Percentiles rank a stretch among this genome's conserved stretches.
These are phyloP conservation scores for Mythimna vitellina DNA, from an alignment of 2,888 invertebrate genomes.

Conservation along the genomic window DNA sequence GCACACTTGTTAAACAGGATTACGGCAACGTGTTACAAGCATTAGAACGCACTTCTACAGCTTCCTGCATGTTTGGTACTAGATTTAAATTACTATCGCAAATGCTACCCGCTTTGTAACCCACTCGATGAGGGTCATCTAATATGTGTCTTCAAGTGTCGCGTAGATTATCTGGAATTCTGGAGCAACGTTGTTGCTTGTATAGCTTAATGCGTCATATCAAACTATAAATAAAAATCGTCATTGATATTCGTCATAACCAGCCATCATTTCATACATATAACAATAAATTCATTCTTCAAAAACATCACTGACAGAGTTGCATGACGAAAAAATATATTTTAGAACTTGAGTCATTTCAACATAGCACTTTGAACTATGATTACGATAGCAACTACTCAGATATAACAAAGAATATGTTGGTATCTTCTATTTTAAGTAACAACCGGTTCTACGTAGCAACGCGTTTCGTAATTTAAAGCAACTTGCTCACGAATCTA, in stretches of 20 bases:
- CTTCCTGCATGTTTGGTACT: conserved; percentile 33
- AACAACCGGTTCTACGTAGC: conserved; percentile 41
- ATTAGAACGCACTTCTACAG: conserved; percentile 17
- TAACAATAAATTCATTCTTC: conserved; percentile 2
- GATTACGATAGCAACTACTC: neutral
- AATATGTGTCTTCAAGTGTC: conserved; percentile 34
- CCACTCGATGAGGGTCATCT: conserved; percentile 45
- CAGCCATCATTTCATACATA: conserved; percentile 1
- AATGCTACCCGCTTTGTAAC: conserved; percentile 42
- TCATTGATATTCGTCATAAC: neutral
- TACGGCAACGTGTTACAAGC: conserved; percentile 6
- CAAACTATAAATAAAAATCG: conserved; percentile 1
- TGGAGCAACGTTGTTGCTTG: neutral
- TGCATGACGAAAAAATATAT: neutral
- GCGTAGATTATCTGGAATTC: conserved; percentile 22
- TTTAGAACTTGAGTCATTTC: conserved; percentile 6
- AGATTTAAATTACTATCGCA: conserved; percentile 41
- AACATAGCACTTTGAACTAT: conserved; percentile 8
- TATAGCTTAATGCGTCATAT: conserved; percentile 1
- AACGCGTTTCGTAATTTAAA: conserved; percentile 48
- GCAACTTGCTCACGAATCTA: conserved; percentile 47
- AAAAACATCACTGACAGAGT: neutral
- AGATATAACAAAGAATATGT: conserved; percentile 24
- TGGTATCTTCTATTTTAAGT: conserved; percentile 35
- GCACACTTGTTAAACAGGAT: conserved; percentile 14